A percentile compares a stretch with the other conserved stretches of the same genome.
These are phyloP conservation scores for Palythoa caribaeorum DNA, from an alignment of 92 coral and sea anemone species.

Conservation along the genomic window DNA sequence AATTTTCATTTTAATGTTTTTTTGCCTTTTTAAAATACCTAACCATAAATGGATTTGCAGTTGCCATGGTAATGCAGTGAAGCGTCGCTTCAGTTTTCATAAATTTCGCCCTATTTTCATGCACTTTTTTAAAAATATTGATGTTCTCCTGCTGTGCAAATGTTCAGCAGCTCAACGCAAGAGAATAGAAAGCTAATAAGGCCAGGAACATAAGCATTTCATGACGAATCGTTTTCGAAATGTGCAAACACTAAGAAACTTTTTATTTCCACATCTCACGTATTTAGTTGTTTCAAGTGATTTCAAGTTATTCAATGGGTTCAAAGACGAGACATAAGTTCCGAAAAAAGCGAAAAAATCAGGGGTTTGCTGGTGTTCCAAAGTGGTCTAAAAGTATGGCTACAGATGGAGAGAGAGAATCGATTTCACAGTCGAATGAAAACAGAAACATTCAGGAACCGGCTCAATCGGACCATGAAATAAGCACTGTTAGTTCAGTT, in stretches of 20 bases:
- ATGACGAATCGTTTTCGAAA: constrained; percentile 17
- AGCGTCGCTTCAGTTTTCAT: constrained; percentile 29
- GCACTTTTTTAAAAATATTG: constrained; percentile 13
- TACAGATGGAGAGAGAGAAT: constrained; percentile 9
- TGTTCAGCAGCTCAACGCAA: constrained; percentile 14
- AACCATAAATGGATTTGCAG: background rate
- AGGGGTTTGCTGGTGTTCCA: constrained; percentile 14
- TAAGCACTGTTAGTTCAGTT: constrained; percentile 17
- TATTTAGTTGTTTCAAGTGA: constrained; percentile 15
- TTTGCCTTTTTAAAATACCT: constrained; percentile 16
- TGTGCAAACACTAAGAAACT: constrained; percentile 24
- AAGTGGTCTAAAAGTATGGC: background rate
- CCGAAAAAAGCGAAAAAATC: constrained; percentile 2
- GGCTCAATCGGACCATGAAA: background rate
- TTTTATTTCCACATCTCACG: constrained; percentile 26
- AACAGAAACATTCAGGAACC: constrained; percentile 13
- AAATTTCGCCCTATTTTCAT: background rate
- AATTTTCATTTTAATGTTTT: constrained; percentile 12
- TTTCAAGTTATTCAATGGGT: constrained; percentile 16
- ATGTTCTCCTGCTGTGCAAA: constrained; percentile 29
- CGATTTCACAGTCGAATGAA: constrained; percentile 6
- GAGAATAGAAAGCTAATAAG: background rate
- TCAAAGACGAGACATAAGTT: constrained; percentile 18
- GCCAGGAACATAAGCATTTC: constrained; percentile 28
- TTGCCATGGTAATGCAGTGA: constrained; percentile 33